Base-by-base conservation (phyloP, 2,113 vertebrate species). In the Onychostoma macrolepis region DNA sequence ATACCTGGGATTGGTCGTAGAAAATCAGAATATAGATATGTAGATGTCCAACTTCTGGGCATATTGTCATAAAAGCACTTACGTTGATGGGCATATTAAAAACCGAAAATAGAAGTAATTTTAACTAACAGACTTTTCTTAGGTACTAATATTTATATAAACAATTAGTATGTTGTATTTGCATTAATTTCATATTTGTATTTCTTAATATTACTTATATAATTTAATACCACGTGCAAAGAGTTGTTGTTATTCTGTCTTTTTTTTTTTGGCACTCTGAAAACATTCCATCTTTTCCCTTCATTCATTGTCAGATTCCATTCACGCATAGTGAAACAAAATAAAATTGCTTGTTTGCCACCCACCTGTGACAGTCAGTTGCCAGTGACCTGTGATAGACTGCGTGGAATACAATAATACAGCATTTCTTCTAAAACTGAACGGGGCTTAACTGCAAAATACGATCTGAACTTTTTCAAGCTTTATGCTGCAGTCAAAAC, bases 381-480 rank as follows among this genome's bases (percentile, higher is more conserved):
- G 4, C n/a, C 28, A 71, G 28, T 71, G 81, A 71, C 12, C 80
- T 17, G 80, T 45, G 58, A 63, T 45, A 45, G 79, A 81, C 77
- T 33, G 50, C 4, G 0, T 56, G 50, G 30, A 58, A 81, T 43
- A 50, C 17, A 48, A 83, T 83, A 67, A 83, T 33, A 50, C 63
- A 48, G 17, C 41, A 45, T 4, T 5, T 69, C 26, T 69, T 48
- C 41, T 28, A 43, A 69, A 83, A 28, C 38, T 5, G 26, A 21
- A 84, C 72, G 45, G 19, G 12, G 82, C 67, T 72, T 74, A 84
- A 36, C 82, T 53, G 67, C 30, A 38, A 50, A 72, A 84, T 72
- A 50, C 36, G 10, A 84, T 84, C 67, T 84, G 65, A 84, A 84
- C 58, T 33, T 84, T 72, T 30, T 53, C 43, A 50, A 45, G 65